Evolutionary conservation across 2,113 vertebrate genomes (phyloP).

Genomic region (Sinosuthora webbiana): DNA sequence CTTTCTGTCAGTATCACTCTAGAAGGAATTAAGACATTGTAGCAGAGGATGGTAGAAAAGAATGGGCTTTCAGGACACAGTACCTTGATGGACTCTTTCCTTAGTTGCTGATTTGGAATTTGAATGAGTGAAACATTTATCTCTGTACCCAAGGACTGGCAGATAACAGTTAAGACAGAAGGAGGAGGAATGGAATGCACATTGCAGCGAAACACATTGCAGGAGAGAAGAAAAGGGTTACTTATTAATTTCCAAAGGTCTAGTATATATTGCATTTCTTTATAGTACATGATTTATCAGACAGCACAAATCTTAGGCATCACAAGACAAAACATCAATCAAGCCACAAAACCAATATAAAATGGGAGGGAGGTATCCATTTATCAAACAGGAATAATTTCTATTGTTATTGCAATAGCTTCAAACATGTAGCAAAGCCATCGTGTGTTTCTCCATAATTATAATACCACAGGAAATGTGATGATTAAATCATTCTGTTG

Average conservation of each 20-base stretch:
- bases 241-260: slow-evolving; percentile 67
- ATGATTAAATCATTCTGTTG: neutral
- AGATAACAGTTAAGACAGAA: slow-evolving; percentile 79
- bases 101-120: slow-evolving; percentile 88
- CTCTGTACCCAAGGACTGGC: slow-evolving; percentile 93
- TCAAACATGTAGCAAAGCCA: slow-evolving; percentile 44
- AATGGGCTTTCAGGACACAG: slow-evolving; percentile 58
- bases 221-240: slow-evolving; percentile 72
- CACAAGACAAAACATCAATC: slow-evolving; percentile 58
- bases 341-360: slow-evolving; percentile 49
- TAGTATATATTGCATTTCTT: slow-evolving; percentile 54
- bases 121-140: slow-evolving; percentile 95
- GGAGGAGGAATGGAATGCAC: slow-evolving; percentile 76
- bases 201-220: slow-evolving; percentile 70
- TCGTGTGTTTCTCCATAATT: neutral
- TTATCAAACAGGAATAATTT: slow-evolving; percentile 42
- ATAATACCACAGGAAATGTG: slow-evolving; percentile 59
- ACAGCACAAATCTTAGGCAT: slow-evolving; percentile 39
- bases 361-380: slow-evolving; percentile 43
- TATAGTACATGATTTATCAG: slow-evolving; percentile 59
- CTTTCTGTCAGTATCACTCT: neutral
- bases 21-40: neutral
- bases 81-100: slow-evolving; percentile 92
- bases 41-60: slow-evolving; percentile 46
- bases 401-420: slow-evolving; percentile 38